These are phyloP conservation scores for Arion vulgaris DNA, from an alignment of 1,140 invertebrate genomes.

Conservation along the genomic window DNA sequence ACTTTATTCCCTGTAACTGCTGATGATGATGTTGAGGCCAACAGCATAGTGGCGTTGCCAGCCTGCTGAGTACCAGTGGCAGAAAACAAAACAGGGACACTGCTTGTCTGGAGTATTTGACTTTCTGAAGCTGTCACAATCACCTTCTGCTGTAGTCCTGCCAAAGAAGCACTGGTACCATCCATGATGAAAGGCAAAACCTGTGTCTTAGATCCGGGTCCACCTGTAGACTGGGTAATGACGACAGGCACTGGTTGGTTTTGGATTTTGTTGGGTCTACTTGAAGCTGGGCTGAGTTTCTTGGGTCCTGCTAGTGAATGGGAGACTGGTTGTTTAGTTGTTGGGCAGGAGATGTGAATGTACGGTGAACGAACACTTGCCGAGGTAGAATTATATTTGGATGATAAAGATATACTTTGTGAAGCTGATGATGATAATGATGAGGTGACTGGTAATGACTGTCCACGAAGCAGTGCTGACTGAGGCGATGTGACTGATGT, in stretches of 20 bases:
- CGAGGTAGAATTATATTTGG: neutral
- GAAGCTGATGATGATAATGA: constrained; percentile 3
- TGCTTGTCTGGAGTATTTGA: neutral
- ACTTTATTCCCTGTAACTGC: neutral
- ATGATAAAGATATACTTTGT: neutral
- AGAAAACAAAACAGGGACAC: neutral
- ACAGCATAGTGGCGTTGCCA: neutral
- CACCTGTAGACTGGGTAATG: constrained; percentile 1
- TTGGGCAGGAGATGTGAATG: constrained; percentile 27
- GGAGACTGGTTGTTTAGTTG: constrained; percentile 26
- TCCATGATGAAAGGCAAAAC: constrained; percentile 1
- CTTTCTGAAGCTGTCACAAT: constrained; percentile 8
- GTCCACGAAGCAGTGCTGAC: neutral
- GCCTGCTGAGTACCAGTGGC: neutral
- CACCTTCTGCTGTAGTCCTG: constrained; percentile 8
- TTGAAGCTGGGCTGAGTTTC: neutral
- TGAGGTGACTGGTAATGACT: neutral
- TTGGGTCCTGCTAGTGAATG: neutral
- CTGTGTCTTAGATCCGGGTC: neutral
- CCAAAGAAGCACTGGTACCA: neutral
- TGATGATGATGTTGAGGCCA: neutral
- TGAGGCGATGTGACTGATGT: constrained; percentile 13
- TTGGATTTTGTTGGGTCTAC: neutral
- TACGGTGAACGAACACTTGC: constrained; percentile 16
- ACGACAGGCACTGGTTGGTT: constrained; percentile 10